Evolutionary conservation across 2,797 vertebrate genomes (phyloP).

Genomic region (Argentina silus): DNA sequence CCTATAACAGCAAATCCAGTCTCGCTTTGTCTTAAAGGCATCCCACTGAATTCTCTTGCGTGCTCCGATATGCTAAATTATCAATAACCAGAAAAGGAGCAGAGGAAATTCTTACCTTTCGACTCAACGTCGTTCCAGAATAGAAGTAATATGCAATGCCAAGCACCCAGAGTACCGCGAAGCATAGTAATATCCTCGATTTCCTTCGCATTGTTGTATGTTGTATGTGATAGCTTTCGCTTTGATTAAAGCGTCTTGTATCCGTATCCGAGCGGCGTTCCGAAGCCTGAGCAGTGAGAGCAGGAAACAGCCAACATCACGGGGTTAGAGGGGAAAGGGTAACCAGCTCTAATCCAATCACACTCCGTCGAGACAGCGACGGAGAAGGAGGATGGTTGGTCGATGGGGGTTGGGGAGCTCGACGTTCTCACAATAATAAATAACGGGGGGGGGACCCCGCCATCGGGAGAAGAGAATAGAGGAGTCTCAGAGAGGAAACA

Average conservation of each 20-base stretch:
- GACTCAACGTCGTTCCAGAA: slow-evolving; percentile 88
- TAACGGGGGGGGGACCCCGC: too few relatives aligned
- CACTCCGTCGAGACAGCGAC: slow-evolving; percentile 74
- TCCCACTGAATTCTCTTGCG: background rate
- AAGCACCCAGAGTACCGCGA: slow-evolving; percentile 95
- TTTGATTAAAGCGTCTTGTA: slow-evolving; percentile 55
- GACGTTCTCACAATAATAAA: too few relatives aligned
- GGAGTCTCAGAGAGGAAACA: too few relatives aligned
- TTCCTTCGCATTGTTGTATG: slow-evolving; percentile 89
- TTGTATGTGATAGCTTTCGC: slow-evolving; percentile 25
- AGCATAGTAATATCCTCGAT: slow-evolving; percentile 93
- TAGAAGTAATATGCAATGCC: slow-evolving; percentile 99
- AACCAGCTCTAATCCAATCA: slow-evolving; percentile 87
- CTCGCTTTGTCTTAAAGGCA: background rate
- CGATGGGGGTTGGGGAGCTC: too few relatives aligned
- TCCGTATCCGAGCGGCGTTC: slow-evolving; percentile 73
- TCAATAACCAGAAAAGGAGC: slow-evolving; percentile 31
- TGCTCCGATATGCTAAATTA: background rate
- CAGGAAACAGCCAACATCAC: slow-evolving; percentile 88
- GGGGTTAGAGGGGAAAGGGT: slow-evolving; percentile 95
- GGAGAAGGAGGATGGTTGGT: slow-evolving; percentile 1
- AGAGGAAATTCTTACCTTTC: slow-evolving; percentile 74
- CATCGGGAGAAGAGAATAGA: too few relatives aligned
- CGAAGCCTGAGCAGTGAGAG: slow-evolving; percentile 72
- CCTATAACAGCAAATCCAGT: background rate